Evolutionary conservation across 2,888 invertebrate genomes (phyloP).

Genomic region (Folsomia manolachei): DNA sequence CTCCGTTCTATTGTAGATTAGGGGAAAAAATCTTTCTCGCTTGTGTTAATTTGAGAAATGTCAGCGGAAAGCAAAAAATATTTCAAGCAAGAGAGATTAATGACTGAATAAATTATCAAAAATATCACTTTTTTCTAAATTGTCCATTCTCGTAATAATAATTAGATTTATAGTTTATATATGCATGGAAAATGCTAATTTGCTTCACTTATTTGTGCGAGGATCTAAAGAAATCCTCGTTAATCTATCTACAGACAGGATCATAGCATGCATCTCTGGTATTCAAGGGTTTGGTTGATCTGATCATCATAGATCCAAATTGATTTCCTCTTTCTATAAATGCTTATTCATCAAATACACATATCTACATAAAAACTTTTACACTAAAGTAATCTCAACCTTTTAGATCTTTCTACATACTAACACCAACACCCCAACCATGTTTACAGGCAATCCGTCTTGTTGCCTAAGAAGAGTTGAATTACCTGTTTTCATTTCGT

Average conservation of each 20-base stretch:
- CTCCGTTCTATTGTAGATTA: constrained; percentile 26
- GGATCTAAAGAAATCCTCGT: background rate
- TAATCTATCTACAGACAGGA: background rate
- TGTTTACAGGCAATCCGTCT: background rate
- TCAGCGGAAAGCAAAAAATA: constrained; percentile 50
- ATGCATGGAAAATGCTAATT: constrained; percentile 51
- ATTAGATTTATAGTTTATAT: constrained; percentile 52
- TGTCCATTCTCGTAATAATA: constrained; percentile 48
- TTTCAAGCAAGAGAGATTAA: constrained; percentile 48
- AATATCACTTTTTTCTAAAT: constrained; percentile 49
- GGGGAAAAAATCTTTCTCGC: constrained; percentile 43
- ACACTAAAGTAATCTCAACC: no score
- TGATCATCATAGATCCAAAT: background rate
- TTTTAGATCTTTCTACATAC: no score
- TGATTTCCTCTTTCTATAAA: background rate
- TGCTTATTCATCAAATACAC: background rate
- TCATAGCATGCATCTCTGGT: background rate
- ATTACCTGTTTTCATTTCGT: constrained; percentile 7
- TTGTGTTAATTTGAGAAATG: constrained; percentile 51
- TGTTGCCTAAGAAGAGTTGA: background rate
- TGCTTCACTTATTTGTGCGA: constrained; percentile 18
- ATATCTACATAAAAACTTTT: background rate
- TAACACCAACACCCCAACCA: background rate
- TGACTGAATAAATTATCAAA: constrained; percentile 51
- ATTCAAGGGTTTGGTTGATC: no score